Evolutionary conservation across 2,797 vertebrate genomes (phyloP).

Genomic region (Avahi laniger): DNA sequence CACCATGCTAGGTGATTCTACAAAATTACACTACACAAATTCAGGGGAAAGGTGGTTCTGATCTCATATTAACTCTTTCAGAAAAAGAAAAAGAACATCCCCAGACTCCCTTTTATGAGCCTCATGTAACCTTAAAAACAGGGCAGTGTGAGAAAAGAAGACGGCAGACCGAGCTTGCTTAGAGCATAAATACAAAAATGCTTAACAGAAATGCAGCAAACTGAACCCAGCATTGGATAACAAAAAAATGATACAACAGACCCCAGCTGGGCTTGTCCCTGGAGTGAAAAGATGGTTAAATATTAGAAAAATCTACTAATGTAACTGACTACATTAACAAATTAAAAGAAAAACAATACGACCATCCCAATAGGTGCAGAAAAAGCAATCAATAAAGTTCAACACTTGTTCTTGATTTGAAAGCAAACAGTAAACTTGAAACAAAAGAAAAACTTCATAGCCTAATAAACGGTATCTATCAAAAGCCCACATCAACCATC

Average conservation of each 20-base stretch:
- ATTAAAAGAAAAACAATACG: neutral
- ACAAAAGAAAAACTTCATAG: neutral
- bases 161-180: neutral
- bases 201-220: neutral
- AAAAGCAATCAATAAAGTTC: neutral
- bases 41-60: neutral
- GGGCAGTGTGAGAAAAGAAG: neutral
- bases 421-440: neutral
- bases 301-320: neutral
- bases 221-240: neutral
- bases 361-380: neutral
- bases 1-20: neutral
- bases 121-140: neutral
- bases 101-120: neutral
- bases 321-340: neutral
- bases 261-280: neutral
- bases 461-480: neutral
- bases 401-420: neutral
- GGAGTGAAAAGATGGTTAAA: neutral
- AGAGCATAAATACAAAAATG: neutral
- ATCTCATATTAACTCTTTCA: neutral
- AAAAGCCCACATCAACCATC: neutral
- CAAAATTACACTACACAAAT: neutral
- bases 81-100: neutral
- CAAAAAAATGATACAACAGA: neutral